phyloP scores from a whole-genome alignment of 2,113 vertebrate genomes.

The Prochilodus magdalenae region DNA sequence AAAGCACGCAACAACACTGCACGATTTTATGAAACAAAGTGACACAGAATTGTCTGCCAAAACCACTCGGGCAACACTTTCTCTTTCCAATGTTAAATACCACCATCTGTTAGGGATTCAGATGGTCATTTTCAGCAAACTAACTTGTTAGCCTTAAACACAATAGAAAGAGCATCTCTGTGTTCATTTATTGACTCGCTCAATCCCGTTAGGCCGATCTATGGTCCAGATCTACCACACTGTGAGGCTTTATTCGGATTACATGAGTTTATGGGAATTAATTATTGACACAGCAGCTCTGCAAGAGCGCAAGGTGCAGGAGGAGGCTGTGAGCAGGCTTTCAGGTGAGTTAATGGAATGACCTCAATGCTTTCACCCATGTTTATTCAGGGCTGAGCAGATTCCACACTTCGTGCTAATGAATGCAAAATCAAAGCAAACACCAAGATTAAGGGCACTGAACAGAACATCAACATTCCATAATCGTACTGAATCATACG shows the following conservation, averaged over 20 bases:
- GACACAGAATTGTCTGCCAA: no score
- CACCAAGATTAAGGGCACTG: constrained; percentile 52
- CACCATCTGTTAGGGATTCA: constrained; percentile 64
- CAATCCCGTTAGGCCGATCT: constrained; percentile 26
- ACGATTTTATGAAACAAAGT: no score
- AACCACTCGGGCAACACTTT: no score
- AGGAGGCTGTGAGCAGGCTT: constrained; percentile 21
- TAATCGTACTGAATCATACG: constrained; percentile 21
- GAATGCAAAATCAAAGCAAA: constrained; percentile 46
- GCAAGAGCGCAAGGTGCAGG: background rate
- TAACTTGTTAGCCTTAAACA: constrained; percentile 20
- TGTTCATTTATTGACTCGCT: constrained; percentile 7
- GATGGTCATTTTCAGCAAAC: constrained; percentile 16
- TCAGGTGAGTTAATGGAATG: constrained; percentile 36
- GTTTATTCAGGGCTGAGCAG: constrained; percentile 47
- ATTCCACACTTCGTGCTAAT: constrained; percentile 45
- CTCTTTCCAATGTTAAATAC: background rate
- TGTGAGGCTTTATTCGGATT: constrained; percentile 14
- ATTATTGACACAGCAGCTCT: constrained; percentile 37
- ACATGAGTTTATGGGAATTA: constrained; percentile 42
- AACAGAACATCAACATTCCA: constrained; percentile 34
- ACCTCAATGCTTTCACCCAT: constrained; percentile 11
- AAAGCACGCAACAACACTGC: no score
- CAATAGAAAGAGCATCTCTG: no score
- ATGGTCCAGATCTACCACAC: background rate